Percentiles rank a stretch among this genome's conserved stretches.
Evolutionary conservation across 2,113 vertebrate genomes (phyloP).

Genomic region (Proteles cristata): DNA sequence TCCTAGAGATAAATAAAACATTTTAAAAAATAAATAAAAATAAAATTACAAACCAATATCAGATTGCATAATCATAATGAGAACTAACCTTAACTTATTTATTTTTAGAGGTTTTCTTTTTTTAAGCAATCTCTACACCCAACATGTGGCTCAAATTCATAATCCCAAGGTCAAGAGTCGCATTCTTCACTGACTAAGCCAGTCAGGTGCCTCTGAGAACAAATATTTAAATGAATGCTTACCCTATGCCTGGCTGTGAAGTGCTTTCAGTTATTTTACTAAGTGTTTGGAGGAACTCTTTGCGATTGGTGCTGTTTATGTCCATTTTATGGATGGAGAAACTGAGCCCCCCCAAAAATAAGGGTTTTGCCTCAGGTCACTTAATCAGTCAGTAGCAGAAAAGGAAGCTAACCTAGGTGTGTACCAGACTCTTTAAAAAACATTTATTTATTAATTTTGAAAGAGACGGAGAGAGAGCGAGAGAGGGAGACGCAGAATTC

Average conservation of each 20-base stretch:
- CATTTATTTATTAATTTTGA: too few relatives aligned
- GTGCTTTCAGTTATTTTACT: not conserved
- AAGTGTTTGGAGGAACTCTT: not conserved
- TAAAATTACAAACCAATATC: not conserved
- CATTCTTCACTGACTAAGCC: not conserved
- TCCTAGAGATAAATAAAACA: too few relatives aligned
- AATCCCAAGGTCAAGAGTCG: not conserved
- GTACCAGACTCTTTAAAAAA: not conserved
- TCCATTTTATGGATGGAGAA: not conserved
- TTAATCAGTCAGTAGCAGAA: not conserved
- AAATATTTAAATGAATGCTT: not conserved
- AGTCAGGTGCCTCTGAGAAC: not conserved
- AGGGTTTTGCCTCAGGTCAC: not conserved
- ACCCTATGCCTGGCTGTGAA: not conserved
- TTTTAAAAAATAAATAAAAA: not conserved
- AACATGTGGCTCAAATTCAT: not conserved
- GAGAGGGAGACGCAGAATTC: too few relatives aligned
- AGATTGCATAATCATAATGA: not conserved
- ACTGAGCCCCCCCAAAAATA: not conserved
- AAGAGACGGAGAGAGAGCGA: too few relatives aligned
- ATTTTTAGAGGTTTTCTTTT: not conserved
- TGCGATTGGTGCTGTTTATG: not conserved
- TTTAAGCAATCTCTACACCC: not conserved
- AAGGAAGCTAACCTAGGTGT: not conserved
- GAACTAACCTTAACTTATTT: not conserved